phyloP scores from a whole-genome alignment of 2,113 vertebrate species.

The Acinonyx jubatus region DNA sequence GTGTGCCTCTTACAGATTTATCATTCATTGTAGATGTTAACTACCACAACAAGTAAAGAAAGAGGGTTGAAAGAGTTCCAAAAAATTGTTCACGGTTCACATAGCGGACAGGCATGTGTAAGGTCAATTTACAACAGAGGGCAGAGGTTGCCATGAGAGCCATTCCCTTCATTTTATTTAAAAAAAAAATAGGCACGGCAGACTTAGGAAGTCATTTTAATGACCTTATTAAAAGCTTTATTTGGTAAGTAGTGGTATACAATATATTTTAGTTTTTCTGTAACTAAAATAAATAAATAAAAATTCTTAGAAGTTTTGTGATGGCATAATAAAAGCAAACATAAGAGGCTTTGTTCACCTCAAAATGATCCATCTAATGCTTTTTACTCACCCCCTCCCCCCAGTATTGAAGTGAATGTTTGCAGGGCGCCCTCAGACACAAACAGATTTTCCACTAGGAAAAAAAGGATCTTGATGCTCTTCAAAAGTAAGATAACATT shows the following conservation, averaged over 20 bases:
- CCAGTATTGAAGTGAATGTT: background rate
- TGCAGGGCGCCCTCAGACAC: background rate
- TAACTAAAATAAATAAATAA: conserved; percentile 31
- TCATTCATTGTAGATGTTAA: conserved; percentile 52
- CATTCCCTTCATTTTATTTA: conserved; percentile 44
- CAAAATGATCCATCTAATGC: background rate
- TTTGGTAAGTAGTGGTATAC: background rate
- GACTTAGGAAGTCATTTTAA: conserved; percentile 18
- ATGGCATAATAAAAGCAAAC: background rate
- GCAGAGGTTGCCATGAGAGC: conserved; percentile 49
- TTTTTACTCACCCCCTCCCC: background rate
- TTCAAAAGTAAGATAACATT: background rate
- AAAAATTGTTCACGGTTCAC: conserved; percentile 63
- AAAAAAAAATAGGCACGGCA: background rate
- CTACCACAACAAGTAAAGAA: conserved; percentile 50
- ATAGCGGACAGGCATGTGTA: conserved; percentile 36
- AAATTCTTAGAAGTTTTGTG: background rate
- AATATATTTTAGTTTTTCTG: background rate
- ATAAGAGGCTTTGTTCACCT: background rate
- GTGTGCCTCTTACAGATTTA: background rate
- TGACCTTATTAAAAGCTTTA: background rate
- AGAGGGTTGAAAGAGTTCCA: conserved; percentile 62
- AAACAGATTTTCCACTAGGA: background rate
- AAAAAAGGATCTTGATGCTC: background rate
- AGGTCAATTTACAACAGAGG: conserved; percentile 63